phyloP scores from a whole-genome alignment of 2,797 vertebrate species.

The Tympanoctomys barrerae region DNA sequence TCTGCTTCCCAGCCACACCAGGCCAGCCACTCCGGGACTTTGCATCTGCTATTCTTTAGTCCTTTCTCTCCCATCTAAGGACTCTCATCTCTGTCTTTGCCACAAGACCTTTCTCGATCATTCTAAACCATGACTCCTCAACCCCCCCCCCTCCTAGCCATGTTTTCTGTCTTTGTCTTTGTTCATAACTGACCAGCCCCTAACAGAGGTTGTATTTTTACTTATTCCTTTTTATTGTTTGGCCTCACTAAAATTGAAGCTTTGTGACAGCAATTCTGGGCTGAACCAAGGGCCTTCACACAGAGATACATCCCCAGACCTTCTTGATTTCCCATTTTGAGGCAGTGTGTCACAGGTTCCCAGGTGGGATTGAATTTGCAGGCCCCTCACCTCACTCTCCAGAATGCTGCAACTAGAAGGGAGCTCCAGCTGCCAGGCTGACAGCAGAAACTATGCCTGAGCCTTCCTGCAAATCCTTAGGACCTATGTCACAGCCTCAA shows the following conservation, averaged over 20 bases:
- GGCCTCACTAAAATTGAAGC: neutral
- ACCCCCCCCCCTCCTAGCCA: neutral
- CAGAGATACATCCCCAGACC: neutral
- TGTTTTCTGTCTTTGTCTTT: neutral
- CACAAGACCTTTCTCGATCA: neutral
- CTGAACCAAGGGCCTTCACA: neutral
- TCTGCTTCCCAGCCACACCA: neutral
- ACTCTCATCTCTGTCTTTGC: neutral
- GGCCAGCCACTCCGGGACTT: neutral
- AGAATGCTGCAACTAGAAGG: too few species aligned
- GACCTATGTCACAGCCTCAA: neutral
- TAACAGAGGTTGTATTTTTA: neutral
- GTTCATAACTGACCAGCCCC: neutral
- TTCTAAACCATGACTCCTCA: neutral
- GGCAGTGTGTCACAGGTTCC: neutral
- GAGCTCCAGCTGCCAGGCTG: neutral
- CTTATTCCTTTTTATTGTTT: neutral
- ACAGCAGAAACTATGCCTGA: neutral
- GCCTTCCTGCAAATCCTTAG: neutral
- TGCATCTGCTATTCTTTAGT: neutral
- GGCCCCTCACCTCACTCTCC: neutral
- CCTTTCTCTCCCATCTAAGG: neutral
- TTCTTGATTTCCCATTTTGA: neutral
- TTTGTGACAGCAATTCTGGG: neutral
- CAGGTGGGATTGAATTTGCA: neutral